These are phyloP conservation scores for Netelia fuscicornis DNA, from an alignment of 2,888 invertebrate species.

Conservation along the genomic window DNA sequence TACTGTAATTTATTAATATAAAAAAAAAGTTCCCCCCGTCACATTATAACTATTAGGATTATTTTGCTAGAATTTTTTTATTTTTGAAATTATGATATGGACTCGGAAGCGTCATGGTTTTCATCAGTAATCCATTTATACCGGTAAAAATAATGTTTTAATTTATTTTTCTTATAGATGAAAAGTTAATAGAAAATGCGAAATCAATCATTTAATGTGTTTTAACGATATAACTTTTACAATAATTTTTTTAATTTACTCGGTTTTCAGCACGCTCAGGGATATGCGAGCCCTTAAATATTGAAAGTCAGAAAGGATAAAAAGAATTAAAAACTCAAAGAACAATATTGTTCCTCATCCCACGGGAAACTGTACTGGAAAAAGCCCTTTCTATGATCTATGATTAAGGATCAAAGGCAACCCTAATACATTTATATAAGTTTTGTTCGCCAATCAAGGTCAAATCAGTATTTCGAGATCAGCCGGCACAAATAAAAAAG, in stretches of 20 bases:
- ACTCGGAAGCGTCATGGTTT: slow-evolving; percentile 16
- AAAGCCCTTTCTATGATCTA: no score
- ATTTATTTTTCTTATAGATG: neutral
- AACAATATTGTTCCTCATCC: no score
- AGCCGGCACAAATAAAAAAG: no score
- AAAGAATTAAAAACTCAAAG: no score
- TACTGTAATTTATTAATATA: slow-evolving; percentile 12
- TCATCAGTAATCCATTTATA: slow-evolving; percentile 5
- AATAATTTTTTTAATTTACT: neutral
- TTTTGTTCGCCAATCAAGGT: no score
- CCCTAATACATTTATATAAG: no score
- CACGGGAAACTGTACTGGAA: no score
- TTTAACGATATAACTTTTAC: neutral
- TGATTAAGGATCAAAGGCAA: no score
- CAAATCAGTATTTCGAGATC: no score
- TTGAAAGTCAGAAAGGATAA: no score
- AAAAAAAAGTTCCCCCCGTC: neutral
- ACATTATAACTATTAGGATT: neutral
- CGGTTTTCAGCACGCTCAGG: neutral
- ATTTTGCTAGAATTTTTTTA: neutral
- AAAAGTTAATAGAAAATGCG: neutral
- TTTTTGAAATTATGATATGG: slow-evolving; percentile 8
- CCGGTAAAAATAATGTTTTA: neutral
- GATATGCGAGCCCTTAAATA: neutral
- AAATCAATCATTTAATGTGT: neutral